Percentiles rank a stretch among this genome's conserved stretches.
Evolutionary conservation across 2,888 invertebrate species (phyloP).

Genomic region (Melipona beecheii): DNA sequence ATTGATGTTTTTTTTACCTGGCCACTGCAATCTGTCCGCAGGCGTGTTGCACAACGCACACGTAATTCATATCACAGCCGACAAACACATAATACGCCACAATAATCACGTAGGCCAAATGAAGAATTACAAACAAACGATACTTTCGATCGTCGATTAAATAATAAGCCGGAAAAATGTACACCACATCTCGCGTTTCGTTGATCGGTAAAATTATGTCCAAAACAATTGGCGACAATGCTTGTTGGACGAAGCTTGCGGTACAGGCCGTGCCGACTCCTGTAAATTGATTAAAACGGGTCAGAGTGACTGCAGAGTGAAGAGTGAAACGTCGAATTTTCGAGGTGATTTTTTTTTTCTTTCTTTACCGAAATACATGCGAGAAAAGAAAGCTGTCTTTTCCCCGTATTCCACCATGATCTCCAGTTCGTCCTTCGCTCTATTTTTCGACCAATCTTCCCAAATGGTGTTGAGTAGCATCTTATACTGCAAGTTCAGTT

Average conservation of each 20-base stretch:
- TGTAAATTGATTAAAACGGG: not conserved
- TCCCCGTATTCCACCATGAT: conserved; percentile 1
- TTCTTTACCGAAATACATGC: not conserved
- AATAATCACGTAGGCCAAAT: not conserved
- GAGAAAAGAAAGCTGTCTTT: not conserved
- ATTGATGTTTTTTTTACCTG: conserved; percentile 11
- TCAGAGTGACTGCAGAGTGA: not conserved
- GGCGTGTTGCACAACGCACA: conserved; percentile 26
- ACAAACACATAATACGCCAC: not conserved
- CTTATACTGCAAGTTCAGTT: conserved; percentile 2
- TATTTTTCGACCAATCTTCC: not conserved
- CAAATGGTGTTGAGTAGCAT: not conserved
- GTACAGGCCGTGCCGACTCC: not conserved
- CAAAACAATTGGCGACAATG: not conserved
- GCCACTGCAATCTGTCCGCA: conserved; percentile 22
- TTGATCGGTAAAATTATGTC: conserved; percentile 23
- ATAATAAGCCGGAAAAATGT: conserved; percentile 16
- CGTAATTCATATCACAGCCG: conserved; percentile 18
- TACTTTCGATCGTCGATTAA: not conserved
- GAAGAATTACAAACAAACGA: not conserved
- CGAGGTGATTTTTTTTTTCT: too few species aligned
- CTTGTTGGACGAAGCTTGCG: not conserved
- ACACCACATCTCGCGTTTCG: not conserved
- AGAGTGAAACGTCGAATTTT: not conserved
- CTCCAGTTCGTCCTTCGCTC: not conserved